Conservation (phyloP, 2,113 vertebrate species). For the Cygnus atratus region DNA sequence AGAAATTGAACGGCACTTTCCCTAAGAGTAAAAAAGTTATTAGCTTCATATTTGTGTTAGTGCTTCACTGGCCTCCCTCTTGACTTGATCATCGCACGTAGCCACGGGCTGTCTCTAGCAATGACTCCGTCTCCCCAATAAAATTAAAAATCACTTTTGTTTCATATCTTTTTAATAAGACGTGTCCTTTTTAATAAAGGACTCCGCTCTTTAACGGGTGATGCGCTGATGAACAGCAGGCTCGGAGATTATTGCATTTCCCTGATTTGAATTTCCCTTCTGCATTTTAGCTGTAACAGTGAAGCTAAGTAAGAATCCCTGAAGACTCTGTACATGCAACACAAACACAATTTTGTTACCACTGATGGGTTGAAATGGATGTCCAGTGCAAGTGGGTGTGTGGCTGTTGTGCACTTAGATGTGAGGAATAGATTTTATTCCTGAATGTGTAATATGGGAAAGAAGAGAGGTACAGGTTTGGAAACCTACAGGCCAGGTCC, state of each 20-base stretch:
- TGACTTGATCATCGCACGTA: conserved; percentile 57
- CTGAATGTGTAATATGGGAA: fast-evolving
- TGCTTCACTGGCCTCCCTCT: conserved; percentile 43
- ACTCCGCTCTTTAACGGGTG: conserved; percentile 30
- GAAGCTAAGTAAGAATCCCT: not conserved
- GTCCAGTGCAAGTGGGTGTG: not conserved
- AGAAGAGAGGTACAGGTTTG: not conserved
- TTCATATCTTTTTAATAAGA: conserved; percentile 65
- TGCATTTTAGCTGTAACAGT: not conserved
- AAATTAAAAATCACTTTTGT: conserved; percentile 77
- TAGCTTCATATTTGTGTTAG: conserved; percentile 71
- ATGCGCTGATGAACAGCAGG: conserved; percentile 46
- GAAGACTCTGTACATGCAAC: not conserved
- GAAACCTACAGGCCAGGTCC: fast-evolving
- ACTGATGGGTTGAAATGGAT: not conserved
- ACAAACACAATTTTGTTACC: not conserved
- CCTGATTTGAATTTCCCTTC: conserved; percentile 57
- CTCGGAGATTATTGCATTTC: conserved; percentile 23
- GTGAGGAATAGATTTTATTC: not conserved
- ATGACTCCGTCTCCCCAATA: conserved; percentile 68
- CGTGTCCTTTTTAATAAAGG: conserved; percentile 67
- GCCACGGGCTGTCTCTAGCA: conserved; percentile 69
- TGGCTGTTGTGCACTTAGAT: not conserved
- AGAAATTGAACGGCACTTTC: conserved; percentile 70
- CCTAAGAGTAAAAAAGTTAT: conserved; percentile 71